Percentiles rank a stretch among this genome's conserved stretches.
These are phyloP conservation scores for Delichon dasypus DNA, from an alignment of 2,797 vertebrate species.

Conservation along the genomic window DNA sequence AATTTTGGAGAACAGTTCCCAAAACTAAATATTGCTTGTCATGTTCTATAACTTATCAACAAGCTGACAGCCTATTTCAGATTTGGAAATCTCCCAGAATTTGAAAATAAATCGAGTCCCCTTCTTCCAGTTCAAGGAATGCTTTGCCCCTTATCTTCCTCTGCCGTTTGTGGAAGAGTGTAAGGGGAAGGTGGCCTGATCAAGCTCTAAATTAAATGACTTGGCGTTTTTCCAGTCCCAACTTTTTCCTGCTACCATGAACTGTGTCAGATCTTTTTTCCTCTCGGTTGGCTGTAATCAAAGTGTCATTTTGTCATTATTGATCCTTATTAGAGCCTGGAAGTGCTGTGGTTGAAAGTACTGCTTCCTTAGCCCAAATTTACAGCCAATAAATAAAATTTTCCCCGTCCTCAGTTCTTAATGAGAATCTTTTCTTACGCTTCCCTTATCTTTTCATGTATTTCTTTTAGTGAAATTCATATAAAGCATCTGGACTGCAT, in stretches of 20 bases:
- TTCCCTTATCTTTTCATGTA: background rate
- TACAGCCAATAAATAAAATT: background rate
- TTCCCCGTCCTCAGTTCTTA: background rate
- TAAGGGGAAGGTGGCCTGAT: background rate
- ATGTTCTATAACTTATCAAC: background rate
- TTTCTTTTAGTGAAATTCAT: background rate
- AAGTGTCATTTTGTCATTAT: slow-evolving; percentile 46
- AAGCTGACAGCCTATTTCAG: slow-evolving; percentile 27
- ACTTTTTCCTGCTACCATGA: background rate
- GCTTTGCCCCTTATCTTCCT: slow-evolving; percentile 32
- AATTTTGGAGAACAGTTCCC: background rate
- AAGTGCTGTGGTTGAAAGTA: background rate
- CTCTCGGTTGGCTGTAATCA: slow-evolving; percentile 18
- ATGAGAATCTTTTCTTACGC: background rate
- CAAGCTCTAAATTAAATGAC: slow-evolving; percentile 15
- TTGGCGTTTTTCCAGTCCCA: slow-evolving; percentile 23
- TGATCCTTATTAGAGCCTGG: background rate
- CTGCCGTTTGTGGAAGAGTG: background rate
- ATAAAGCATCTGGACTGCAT: background rate
- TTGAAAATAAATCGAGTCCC: slow-evolving; percentile 6
- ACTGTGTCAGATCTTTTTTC: background rate
- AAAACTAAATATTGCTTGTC: background rate
- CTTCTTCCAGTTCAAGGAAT: background rate
- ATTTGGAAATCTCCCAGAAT: slow-evolving; percentile 36
- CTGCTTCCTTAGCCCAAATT: background rate